Percentiles rank a stretch among this genome's conserved stretches.
phyloP scores from a whole-genome alignment of 2,797 vertebrate genomes.

The Galago senegalensis region DNA sequence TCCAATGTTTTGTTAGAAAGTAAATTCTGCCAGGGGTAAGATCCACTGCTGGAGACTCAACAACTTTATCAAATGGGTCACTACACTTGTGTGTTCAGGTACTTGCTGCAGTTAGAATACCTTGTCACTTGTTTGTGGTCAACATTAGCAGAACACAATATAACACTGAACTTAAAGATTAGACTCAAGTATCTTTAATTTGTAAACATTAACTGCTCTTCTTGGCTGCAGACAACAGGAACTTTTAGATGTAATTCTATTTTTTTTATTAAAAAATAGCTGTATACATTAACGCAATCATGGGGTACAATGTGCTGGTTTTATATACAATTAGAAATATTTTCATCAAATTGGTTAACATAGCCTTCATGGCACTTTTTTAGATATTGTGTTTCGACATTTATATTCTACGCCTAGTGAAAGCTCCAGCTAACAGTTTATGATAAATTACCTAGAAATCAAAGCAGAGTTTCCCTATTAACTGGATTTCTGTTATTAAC shows the following conservation, averaged over 20 bases:
- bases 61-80: neutral
- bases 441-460: neutral
- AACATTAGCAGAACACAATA: neutral
- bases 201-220: neutral
- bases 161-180: neutral
- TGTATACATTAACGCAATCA: too few relatives aligned
- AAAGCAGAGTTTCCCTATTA: neutral
- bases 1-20: neutral
- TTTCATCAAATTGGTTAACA: too few relatives aligned
- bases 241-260: neutral
- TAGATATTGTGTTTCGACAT: too few relatives aligned
- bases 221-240: neutral
- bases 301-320: too few relatives aligned
- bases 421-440: neutral
- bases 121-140: neutral
- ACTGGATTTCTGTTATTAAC: neutral
- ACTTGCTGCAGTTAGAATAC: neutral
- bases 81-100: neutral
- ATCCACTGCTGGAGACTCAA: neutral
- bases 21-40: neutral
- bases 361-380: too few relatives aligned
- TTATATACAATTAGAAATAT: too few relatives aligned
- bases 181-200: neutral
- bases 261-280: too few relatives aligned
- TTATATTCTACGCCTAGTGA: too few relatives aligned